phyloP scores from a whole-genome alignment of 2,113 vertebrate genomes.

The Sorex fumeus region DNA sequence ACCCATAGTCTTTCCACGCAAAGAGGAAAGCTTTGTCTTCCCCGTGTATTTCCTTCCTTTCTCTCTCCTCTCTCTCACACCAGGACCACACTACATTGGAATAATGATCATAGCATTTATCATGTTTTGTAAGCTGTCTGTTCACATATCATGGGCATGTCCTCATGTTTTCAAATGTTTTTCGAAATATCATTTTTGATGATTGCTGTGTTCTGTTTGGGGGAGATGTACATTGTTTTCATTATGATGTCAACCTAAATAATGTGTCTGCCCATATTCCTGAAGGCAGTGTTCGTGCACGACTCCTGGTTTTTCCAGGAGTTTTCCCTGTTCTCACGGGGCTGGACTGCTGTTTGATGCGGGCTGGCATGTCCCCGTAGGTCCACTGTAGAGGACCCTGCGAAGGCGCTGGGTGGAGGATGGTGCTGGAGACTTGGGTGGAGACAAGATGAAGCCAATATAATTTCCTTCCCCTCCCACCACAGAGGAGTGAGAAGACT shows the following conservation, averaged over 20 bases:
- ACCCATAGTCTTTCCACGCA: neutral
- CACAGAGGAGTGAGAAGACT: neutral
- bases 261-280: neutral
- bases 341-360: neutral
- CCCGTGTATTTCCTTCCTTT: neutral
- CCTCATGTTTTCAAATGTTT: neutral
- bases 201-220: neutral
- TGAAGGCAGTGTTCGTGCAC: neutral
- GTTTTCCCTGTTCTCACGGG: neutral
- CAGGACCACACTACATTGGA: conserved; percentile 14
- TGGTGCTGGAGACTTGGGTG: neutral
- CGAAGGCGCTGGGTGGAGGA: neutral
- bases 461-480: neutral
- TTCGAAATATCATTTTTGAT: conserved; percentile 8
- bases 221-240: neutral
- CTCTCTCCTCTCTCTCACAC: neutral
- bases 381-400: neutral
- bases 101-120: neutral
- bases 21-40: conserved; percentile 15
- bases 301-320: neutral
- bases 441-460: neutral
- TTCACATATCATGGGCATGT: neutral
- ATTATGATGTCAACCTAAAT: neutral
- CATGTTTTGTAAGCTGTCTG: conserved; percentile 25
- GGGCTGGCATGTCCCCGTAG: neutral